A percentile compares a stretch with the other conserved stretches of the same genome.
Evolutionary conservation across 2,888 invertebrate genomes (phyloP).

Genomic region (Cosmia trapezina): DNA sequence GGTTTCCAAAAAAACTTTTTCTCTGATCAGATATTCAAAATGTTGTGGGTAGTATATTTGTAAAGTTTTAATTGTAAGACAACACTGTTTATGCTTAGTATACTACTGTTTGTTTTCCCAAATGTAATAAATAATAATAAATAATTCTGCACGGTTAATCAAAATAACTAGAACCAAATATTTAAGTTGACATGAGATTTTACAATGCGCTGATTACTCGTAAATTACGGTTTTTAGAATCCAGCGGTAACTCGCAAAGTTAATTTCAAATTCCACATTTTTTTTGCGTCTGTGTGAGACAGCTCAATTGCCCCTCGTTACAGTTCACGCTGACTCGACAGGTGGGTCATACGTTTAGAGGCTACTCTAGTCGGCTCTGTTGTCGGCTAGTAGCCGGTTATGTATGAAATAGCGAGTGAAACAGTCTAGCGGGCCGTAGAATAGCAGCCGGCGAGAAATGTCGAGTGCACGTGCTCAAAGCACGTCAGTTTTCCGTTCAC

Average conservation of each 20-base stretch:
- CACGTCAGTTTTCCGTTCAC: slow-evolving; percentile 11
- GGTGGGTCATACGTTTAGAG: slow-evolving; percentile 51
- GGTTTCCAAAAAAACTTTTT: neutral
- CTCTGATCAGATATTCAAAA: neutral
- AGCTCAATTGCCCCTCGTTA: slow-evolving; percentile 3
- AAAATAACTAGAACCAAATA: too few species aligned
- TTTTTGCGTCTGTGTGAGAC: neutral
- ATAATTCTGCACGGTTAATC: neutral
- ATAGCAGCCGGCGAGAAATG: slow-evolving; percentile 6
- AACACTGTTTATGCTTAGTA: too few species aligned
- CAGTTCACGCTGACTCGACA: slow-evolving; percentile 47
- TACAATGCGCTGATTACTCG: neutral
- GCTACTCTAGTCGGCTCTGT: slow-evolving; percentile 7
- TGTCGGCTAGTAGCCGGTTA: slow-evolving; percentile 10
- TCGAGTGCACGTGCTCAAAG: slow-evolving; percentile 39
- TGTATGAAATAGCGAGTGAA: slow-evolving; percentile 46
- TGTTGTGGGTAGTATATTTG: too few species aligned
- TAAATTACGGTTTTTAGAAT: neutral
- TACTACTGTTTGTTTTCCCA: too few species aligned
- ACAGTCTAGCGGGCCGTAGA: slow-evolving; percentile 13
- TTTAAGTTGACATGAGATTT: neutral
- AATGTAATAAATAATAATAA: too few species aligned
- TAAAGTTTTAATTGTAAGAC: too few species aligned
- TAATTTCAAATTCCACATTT: neutral
- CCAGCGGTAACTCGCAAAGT: neutral